These are phyloP conservation scores for Lindbergichthys nudifrons DNA, from an alignment of 2,797 vertebrate genomes.

Conservation along the genomic window DNA sequence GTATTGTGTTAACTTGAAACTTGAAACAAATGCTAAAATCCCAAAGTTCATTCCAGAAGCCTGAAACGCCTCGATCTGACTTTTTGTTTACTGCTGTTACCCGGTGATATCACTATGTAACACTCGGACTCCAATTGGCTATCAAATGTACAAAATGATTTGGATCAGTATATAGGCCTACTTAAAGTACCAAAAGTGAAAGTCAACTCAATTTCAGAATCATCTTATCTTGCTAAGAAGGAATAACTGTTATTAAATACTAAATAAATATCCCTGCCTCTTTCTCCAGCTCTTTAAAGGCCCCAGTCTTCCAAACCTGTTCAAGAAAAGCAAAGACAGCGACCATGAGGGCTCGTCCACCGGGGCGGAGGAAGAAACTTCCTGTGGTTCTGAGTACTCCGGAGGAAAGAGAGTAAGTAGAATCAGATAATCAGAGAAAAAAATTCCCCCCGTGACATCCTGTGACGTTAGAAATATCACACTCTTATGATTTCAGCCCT, in stretches of 20 bases:
- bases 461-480: conserved; percentile 5
- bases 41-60: too few species aligned
- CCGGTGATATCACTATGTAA: too few species aligned
- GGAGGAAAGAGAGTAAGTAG: conserved; percentile 74
- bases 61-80: too few species aligned
- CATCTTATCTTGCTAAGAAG: background rate
- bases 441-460: conserved; percentile 27
- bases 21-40: too few species aligned
- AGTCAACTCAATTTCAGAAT: too few species aligned
- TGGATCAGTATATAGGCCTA: too few species aligned
- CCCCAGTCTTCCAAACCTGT: conserved; percentile 84
- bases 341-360: conserved; percentile 79
- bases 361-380: conserved; percentile 73
- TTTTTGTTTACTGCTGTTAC: too few species aligned
- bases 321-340: conserved; percentile 72
- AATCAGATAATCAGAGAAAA: conserved; percentile 9
- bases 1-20: too few species aligned
- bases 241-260: background rate
- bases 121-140: too few species aligned
- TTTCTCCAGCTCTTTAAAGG: conserved; percentile 79
- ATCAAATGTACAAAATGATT: too few species aligned
- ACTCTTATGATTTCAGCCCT: background rate
- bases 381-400: conserved; percentile 65
- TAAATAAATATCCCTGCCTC: background rate
- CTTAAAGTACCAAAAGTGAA: too few species aligned